Conservation (phyloP, 1,140 invertebrate genomes). For the Cherax destructor region DNA sequence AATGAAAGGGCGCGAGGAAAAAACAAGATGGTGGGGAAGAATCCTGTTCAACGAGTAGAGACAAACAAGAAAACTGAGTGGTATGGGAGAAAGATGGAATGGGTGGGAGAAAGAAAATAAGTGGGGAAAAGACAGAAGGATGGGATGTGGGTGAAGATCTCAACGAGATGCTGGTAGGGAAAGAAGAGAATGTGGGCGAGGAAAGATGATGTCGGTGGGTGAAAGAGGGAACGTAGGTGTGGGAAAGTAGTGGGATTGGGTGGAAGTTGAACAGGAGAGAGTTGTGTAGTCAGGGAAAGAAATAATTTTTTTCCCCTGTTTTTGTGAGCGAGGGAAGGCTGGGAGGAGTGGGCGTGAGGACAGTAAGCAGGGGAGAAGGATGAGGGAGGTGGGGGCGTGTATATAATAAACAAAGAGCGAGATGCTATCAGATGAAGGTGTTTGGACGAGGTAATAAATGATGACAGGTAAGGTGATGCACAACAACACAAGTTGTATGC, state of each 20-base stretch:
- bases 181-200: not conserved
- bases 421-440: conserved; percentile 29
- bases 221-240: not conserved
- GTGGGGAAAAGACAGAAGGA: too few species aligned
- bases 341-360: not conserved
- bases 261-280: not conserved
- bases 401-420: conserved; percentile 22
- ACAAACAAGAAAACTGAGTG: too few species aligned
- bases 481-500: not conserved
- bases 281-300: too few species aligned
- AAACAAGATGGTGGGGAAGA: too few species aligned
- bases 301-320: too few species aligned
- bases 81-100: too few species aligned
- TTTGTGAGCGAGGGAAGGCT: not conserved
- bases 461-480: not conserved
- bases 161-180: not conserved
- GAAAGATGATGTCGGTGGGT: not conserved
- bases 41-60: too few species aligned
- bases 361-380: not conserved
- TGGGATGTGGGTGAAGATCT: too few species aligned
- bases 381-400: not conserved
- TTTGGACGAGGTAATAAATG: conserved; percentile 35
- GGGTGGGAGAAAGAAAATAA: too few species aligned
- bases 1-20: too few species aligned
- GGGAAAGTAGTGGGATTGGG: too few species aligned